These are phyloP conservation scores for Lasioglossum villosulum DNA, from an alignment of 2,888 invertebrate genomes.

Conservation along the genomic window DNA sequence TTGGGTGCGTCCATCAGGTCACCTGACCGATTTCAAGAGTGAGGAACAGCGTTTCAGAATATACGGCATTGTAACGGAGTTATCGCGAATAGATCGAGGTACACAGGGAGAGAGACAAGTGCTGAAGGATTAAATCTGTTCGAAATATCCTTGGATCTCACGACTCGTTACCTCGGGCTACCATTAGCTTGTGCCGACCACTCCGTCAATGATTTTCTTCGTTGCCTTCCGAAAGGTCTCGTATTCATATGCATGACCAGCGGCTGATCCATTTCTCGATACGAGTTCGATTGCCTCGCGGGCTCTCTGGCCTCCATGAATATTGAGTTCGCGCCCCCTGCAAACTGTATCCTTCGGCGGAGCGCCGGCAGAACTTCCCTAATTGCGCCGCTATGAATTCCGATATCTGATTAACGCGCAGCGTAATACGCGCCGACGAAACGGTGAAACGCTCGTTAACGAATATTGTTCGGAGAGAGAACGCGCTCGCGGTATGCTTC, in stretches of 20 bases:
- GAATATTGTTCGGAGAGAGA: conserved; percentile 22
- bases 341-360: conserved; percentile 35
- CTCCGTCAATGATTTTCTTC: conserved; percentile 8
- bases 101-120: neutral
- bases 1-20: no score
- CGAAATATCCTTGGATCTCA: no score
- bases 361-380: conserved; percentile 34
- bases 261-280: conserved; percentile 51
- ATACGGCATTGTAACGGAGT: no score
- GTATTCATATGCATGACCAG: conserved; percentile 37
- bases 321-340: conserved; percentile 29
- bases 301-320: conserved; percentile 30
- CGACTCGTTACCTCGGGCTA: conserved; percentile 22
- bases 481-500: neutral
- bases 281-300: conserved; percentile 47
- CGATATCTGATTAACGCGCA: conserved; percentile 53
- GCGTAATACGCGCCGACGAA: conserved; percentile 23
- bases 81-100: neutral
- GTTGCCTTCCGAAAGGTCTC: neutral
- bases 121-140: neutral
- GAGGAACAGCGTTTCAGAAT: no score
- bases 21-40: no score
- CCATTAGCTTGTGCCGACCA: conserved; percentile 12
- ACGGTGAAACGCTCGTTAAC: conserved; percentile 53
- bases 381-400: conserved; percentile 45